These are phyloP conservation scores for Ciconia boyciana DNA, from an alignment of 2,113 vertebrate species.

Conservation along the genomic window DNA sequence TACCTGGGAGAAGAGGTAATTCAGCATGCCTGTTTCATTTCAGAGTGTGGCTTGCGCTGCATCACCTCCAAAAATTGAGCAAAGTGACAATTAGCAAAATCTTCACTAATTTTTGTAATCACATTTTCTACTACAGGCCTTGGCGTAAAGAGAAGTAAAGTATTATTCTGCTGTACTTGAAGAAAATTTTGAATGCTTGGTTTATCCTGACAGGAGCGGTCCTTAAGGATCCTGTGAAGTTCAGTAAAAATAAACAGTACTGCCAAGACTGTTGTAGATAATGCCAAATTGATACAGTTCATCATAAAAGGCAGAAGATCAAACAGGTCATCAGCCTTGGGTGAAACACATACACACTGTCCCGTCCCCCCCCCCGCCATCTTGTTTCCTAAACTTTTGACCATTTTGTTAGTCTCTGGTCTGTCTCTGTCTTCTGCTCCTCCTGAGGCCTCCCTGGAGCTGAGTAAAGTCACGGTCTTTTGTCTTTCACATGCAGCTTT, in stretches of 20 bases:
- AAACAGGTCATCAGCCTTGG: not conserved
- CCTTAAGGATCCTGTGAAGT: not conserved
- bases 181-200: not conserved
- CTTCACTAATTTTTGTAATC: not conserved
- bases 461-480: not conserved
- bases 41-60: not conserved
- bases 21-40: not conserved
- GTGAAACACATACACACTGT: not conserved
- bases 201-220: not conserved
- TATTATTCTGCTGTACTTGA: not conserved
- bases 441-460: not conserved
- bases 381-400: not conserved
- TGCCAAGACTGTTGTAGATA: not conserved
- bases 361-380: not conserved
- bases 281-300: not conserved
- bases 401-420: not conserved
- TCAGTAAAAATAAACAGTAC: not conserved
- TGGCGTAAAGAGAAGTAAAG: not conserved
- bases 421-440: not conserved
- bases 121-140: not conserved
- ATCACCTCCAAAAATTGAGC: not conserved
- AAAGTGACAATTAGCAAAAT: not conserved
- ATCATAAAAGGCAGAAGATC: not conserved
- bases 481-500: not conserved
- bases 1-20: too few relatives aligned